Evolutionary conservation across 1,140 invertebrate species (phyloP).

Genomic region (Rhyzopertha dominica): DNA sequence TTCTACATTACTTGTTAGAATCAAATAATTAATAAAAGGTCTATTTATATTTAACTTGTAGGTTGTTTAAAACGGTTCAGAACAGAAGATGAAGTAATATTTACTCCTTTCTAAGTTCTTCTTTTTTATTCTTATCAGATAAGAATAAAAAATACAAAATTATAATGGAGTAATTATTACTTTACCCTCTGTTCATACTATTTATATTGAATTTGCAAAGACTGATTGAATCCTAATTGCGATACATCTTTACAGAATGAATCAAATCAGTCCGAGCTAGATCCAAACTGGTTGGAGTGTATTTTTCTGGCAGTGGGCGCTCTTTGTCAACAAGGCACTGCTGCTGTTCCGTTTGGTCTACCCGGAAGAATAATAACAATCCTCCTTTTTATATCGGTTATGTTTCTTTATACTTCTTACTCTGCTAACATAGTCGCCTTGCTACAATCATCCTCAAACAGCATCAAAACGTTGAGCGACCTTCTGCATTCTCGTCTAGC

Average conservation of each 20-base stretch:
- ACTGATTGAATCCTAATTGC: no score
- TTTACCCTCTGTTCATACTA: no score
- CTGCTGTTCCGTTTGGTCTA: constrained; percentile 39
- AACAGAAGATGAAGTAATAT: no score
- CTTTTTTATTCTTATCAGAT: no score
- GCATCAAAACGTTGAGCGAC: constrained; percentile 54
- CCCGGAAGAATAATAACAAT: constrained; percentile 49
- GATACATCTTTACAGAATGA: constrained; percentile 16
- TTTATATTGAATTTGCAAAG: no score
- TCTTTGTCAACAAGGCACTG: constrained; percentile 57
- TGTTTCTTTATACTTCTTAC: constrained; percentile 56
- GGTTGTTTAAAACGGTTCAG: no score
- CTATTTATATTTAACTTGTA: no score
- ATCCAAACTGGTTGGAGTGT: constrained; percentile 21
- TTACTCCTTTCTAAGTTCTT: no score
- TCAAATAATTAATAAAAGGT: no score
- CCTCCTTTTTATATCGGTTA: constrained; percentile 48
- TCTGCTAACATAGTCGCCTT: constrained; percentile 63
- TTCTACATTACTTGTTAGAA: no score
- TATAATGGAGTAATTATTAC: no score
- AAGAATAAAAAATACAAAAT: no score
- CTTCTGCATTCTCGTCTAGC: constrained; percentile 57
- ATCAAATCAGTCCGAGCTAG: constrained; percentile 8
- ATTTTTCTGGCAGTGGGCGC: constrained; percentile 50
- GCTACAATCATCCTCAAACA: constrained; percentile 56